phyloP scores from a whole-genome alignment of 2,113 vertebrate species.

The Stegastes partitus region DNA sequence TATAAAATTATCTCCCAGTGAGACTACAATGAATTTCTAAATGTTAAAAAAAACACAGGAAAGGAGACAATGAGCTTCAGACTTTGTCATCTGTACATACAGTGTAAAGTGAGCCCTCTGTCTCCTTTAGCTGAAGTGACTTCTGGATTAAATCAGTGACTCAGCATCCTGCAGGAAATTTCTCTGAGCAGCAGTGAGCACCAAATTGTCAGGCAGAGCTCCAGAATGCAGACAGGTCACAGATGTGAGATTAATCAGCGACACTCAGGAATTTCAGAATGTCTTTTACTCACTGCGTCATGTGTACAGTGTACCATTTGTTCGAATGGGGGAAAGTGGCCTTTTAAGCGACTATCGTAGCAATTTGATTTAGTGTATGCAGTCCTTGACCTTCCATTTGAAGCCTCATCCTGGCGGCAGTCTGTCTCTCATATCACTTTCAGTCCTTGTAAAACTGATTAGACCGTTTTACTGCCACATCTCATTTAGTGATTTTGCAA shows the following conservation, averaged over 20 bases:
- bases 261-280: conserved; percentile 3
- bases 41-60: background rate
- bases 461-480: background rate
- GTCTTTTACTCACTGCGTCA: background rate
- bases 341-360: background rate
- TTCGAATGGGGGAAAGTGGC: background rate
- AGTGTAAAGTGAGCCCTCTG: background rate
- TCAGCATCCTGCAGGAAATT: conserved; percentile 45
- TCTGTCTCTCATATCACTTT: conserved; percentile 18
- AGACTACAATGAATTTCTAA: background rate
- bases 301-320: background rate
- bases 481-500: background rate
- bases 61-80: background rate
- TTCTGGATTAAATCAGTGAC: conserved; percentile 15
- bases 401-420: conserved; percentile 16
- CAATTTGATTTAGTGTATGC: conserved; percentile 9
- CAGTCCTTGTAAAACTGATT: background rate
- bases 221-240: conserved; percentile 10
- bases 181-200: background rate
- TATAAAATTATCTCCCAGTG: background rate
- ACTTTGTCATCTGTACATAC: background rate
- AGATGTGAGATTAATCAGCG: background rate
- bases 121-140: background rate
- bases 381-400: conserved; percentile 17
- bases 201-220: background rate